Conservation (phyloP, 2,113 vertebrate species). For the Numenius arquata region DNA sequence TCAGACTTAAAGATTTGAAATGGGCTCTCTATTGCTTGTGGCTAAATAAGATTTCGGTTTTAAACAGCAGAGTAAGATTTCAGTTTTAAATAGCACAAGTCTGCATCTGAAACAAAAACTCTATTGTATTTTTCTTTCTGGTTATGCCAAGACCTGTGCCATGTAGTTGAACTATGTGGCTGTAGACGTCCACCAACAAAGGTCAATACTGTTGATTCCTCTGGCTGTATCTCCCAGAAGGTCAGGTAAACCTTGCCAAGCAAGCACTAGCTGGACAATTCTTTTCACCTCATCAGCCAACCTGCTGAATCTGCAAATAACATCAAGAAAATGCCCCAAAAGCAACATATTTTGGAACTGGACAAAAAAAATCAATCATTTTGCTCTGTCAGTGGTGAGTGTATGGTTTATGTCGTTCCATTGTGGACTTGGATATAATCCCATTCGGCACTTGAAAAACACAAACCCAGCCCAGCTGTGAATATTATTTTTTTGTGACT, state of each 20-base stretch:
- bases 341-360: background rate
- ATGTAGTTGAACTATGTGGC: background rate
- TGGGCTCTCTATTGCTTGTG: background rate
- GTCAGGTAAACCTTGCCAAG: background rate
- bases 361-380: background rate
- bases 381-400: background rate
- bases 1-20: background rate
- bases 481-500: background rate
- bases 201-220: background rate
- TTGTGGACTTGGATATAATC: background rate
- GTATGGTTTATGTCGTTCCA: background rate
- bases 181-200: background rate
- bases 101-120: background rate
- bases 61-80: background rate
- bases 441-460: background rate
- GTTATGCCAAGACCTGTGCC: background rate
- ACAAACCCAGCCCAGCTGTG: background rate
- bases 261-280: background rate
- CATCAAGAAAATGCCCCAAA: conserved; percentile 9
- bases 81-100: background rate
- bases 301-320: conserved; percentile 33
- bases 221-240: background rate
- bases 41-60: background rate
- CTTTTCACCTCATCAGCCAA: conserved; percentile 21
- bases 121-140: background rate